Conservation (phyloP, 2,113 vertebrate species). For the Pterophyllum scalare region DNA sequence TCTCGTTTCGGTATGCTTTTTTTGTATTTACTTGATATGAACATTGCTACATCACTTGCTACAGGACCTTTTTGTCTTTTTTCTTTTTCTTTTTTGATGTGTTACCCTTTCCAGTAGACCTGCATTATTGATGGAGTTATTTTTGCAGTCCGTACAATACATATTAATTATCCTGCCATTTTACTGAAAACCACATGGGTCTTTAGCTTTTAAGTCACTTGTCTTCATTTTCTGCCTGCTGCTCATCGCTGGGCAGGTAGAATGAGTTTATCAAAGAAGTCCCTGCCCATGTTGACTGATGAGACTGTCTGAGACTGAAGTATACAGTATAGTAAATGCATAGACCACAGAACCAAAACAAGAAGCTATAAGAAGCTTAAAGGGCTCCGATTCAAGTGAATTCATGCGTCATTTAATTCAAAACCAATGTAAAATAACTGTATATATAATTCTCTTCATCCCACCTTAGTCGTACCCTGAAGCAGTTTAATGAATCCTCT, state of each 20-base stretch:
- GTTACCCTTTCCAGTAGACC: constrained; percentile 1
- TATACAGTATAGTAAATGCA: background rate
- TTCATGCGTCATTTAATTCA: background rate
- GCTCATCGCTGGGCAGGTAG: background rate
- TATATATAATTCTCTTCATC: background rate
- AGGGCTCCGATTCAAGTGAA: background rate
- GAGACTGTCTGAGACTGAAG: background rate
- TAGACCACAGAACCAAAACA: background rate
- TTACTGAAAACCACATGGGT: constrained; percentile 5
- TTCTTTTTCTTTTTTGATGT: background rate
- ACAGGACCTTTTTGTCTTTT: background rate
- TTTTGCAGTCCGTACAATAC: constrained; percentile 1
- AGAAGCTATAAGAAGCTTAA: background rate
- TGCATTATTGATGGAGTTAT: constrained; percentile 16
- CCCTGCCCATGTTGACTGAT: background rate
- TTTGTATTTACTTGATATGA: background rate
- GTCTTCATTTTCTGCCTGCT: constrained; percentile 14
- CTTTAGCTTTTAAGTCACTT: constrained; percentile 1
- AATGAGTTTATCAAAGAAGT: background rate
- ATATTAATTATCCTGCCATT: constrained; percentile 4
- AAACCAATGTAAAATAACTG: background rate
- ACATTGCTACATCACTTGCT: background rate
- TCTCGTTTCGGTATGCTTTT: background rate
- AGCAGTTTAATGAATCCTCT: constrained; percentile 15
- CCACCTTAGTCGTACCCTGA: background rate